Conservation (phyloP, 2,888 invertebrate species). For the Pycnomerus fuliginosus region DNA sequence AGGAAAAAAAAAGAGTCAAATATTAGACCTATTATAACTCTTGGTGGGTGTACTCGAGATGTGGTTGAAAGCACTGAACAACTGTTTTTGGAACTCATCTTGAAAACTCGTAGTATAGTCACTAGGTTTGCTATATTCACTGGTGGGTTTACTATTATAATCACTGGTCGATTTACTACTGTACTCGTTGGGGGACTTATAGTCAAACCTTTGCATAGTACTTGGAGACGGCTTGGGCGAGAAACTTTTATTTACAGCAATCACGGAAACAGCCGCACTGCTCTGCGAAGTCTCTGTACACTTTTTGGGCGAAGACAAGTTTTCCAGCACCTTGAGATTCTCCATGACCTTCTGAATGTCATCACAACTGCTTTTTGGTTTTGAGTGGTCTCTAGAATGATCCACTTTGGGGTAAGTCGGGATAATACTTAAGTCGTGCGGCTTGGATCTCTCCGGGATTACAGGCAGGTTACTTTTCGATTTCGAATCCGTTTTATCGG, state of each 20-base stretch:
- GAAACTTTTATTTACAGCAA: conserved; percentile 48
- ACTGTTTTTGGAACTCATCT: conserved; percentile 51
- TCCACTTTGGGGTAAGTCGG: conserved; percentile 20
- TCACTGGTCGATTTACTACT: too few relatives aligned
- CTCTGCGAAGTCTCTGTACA: conserved; percentile 23
- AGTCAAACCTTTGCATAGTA: conserved; percentile 23
- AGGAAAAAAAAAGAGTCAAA: conserved; percentile 31
- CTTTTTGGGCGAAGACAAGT: conserved; percentile 45
- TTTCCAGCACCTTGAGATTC: conserved; percentile 53
- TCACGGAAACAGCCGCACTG: conserved; percentile 49
- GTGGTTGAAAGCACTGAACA: conserved; percentile 39
- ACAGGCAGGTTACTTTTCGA: conserved; percentile 7
- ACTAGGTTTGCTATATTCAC: too few relatives aligned
- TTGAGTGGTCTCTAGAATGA: conserved; percentile 6
- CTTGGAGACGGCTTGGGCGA: conserved; percentile 32
- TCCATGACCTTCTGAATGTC: conserved; percentile 56
- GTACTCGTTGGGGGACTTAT: conserved; percentile 20
- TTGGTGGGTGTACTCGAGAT: conserved; percentile 36
- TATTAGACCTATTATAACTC: conserved; percentile 46
- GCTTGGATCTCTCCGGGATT: background rate
- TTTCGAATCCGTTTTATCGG: conserved; percentile 30
- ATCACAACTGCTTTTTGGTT: conserved; percentile 29
- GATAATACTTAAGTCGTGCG: conserved; percentile 22
- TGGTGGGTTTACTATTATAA: conserved; percentile 27
- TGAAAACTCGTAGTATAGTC: conserved; percentile 42